These are phyloP conservation scores for Momotus momota DNA, from an alignment of 2,797 vertebrate genomes.

Conservation along the genomic window DNA sequence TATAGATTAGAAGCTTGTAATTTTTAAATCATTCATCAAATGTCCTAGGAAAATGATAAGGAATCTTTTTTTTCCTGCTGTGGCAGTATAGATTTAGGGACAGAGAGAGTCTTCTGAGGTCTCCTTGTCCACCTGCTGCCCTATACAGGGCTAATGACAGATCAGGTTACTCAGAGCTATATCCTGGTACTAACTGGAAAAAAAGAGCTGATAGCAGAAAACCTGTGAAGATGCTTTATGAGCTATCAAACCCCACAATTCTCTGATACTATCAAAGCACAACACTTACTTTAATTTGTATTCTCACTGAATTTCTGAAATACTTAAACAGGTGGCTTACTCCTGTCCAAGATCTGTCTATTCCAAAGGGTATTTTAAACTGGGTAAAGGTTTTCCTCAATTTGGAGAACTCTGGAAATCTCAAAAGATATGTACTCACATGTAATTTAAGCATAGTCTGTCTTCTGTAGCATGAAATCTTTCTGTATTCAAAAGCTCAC, in stretches of 20 bases:
- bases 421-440: background rate
- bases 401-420: background rate
- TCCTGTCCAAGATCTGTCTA: background rate
- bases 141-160: background rate
- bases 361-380: background rate
- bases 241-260: background rate
- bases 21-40: background rate
- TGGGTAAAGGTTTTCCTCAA: background rate
- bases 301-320: background rate
- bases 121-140: background rate
- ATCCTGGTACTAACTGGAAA: background rate
- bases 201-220: background rate
- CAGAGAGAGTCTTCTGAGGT: background rate
- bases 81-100: background rate
- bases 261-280: background rate
- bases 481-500: background rate
- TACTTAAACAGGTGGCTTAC: background rate
- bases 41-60: background rate
- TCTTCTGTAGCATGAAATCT: background rate
- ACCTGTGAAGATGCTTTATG: background rate
- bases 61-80: background rate
- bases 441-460: background rate
- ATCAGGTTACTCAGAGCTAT: background rate
- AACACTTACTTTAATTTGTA: background rate
- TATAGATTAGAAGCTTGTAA: background rate